Percentiles rank a stretch among this genome's conserved stretches.
phyloP scores from a whole-genome alignment of 2,888 invertebrate genomes.

The Brachycybe producta region DNA sequence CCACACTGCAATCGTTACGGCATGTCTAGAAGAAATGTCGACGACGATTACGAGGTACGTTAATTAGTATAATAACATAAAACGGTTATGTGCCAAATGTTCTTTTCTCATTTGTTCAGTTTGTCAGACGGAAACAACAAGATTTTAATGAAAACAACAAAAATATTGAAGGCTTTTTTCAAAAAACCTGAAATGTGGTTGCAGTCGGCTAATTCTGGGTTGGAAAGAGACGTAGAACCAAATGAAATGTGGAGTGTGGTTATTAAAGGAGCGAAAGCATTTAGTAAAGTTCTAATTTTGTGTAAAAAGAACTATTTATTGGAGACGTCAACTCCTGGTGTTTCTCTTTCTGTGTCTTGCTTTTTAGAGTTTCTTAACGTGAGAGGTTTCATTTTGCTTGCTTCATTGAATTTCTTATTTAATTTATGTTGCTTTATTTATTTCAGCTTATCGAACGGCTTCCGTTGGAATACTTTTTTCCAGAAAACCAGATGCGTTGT shows the following conservation, averaged over 20 bases:
- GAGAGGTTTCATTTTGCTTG: neutral
- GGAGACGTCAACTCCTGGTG: neutral
- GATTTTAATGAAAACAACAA: too few species aligned
- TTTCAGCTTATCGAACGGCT: slow-evolving; percentile 1
- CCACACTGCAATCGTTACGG: too few species aligned
- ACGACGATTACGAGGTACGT: too few species aligned
- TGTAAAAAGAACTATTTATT: neutral
- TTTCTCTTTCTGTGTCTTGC: too few species aligned
- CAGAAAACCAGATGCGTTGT: slow-evolving; percentile 5
- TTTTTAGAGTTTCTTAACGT: too few species aligned
- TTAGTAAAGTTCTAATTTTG: neutral
- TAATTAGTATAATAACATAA: too few species aligned
- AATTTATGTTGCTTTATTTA: neutral
- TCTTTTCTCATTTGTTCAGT: too few species aligned
- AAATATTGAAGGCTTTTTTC: too few species aligned
- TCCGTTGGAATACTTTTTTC: slow-evolving; percentile 7
- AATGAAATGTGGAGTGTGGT: slow-evolving; percentile 1
- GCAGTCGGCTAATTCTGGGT: slow-evolving; percentile 2
- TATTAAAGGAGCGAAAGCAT: neutral
- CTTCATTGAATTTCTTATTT: neutral
- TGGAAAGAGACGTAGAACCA: neutral
- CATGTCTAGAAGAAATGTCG: too few species aligned
- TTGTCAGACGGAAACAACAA: too few species aligned
- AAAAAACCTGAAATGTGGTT: slow-evolving; percentile 6
- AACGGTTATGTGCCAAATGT: too few species aligned